Conservation (phyloP, 2,888 invertebrate genomes). For the Polyommatus iphigenia region DNA sequence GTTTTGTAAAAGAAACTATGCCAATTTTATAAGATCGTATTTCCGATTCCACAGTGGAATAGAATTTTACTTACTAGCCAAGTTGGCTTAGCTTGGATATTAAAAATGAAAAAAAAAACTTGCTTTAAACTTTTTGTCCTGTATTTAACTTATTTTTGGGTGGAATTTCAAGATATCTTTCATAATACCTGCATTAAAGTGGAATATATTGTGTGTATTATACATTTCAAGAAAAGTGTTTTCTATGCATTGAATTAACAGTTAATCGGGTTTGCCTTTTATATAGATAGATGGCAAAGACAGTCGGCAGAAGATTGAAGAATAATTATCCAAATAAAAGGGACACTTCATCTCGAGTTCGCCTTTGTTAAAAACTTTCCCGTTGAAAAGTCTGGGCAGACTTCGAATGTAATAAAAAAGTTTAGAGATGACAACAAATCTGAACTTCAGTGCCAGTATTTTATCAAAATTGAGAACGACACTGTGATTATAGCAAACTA, state of each 20-base stretch:
- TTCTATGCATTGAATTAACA: background rate
- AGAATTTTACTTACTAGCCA: background rate
- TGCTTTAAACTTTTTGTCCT: background rate
- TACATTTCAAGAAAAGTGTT: background rate
- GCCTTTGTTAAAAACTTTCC: slow-evolving; percentile 18
- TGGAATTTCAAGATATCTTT: background rate
- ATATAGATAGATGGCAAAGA: background rate
- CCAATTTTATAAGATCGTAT: slow-evolving; percentile 19
- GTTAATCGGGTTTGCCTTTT: too few relatives aligned
- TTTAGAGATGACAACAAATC: background rate
- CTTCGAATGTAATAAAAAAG: slow-evolving; percentile 6
- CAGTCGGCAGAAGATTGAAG: slow-evolving; percentile 3
- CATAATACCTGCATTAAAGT: too few relatives aligned
- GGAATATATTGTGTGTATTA: background rate
- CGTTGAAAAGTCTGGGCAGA: slow-evolving; percentile 14
- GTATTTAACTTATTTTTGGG: background rate
- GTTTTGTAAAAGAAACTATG: slow-evolving; percentile 15
- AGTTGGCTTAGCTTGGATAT: slow-evolving; percentile 4
- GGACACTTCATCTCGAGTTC: slow-evolving; percentile 11
- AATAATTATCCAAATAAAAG: slow-evolving; percentile 2
- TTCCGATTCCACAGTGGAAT: background rate
- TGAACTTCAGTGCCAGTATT: background rate
- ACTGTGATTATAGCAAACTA: background rate
- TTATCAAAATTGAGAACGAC: background rate
- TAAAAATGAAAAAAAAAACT: background rate